Evolutionary conservation across 92 coral and sea anemone species (phyloP), one percentile per base, ranked within the genome.

Genomic region (Umimayanthus chanpuru): DNA sequence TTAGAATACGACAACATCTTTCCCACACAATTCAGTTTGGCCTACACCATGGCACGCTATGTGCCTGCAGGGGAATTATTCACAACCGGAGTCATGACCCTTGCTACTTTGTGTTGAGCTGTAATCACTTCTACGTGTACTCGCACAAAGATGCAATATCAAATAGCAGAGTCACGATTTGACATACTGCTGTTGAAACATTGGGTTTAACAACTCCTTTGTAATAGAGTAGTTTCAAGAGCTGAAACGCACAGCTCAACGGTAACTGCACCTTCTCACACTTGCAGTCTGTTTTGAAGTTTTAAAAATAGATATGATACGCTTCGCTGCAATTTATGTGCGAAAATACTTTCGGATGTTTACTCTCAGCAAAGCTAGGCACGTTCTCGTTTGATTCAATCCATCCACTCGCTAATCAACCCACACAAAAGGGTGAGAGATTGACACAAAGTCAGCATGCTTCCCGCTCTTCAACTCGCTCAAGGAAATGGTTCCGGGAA

Each of bases 81-180:
- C 16, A 78, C 61, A 78, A 49, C 61, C 39, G 30, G 43, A 78
- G 64, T 78, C 82, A 78, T 82, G 86, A 82, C 86, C 77, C 76
- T 82, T 39, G 20, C 29, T 16, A n/a, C 64, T 67, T 25, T 43
- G 43, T 40, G 38, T 61, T 61, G 64, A 82, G 50, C 25, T 43
- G 25, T 82, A 82, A 82, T 82, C 77, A n/a, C 43, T 23, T 41
- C 61, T 82, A 82, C 86, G 86, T 82, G 86, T 82, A 39, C 14
- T 12, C 23, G 18, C 4, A 67, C 36, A 43, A 82, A 11, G 29
- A 39, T 43, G 50, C 77, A 68, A 82, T 82, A 82, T 82, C 86
- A 66, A 6, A 82, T 82, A 82, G 86, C 86, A 67, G 9, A 43
- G 86, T 82, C 86, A 82, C 86, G 87, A 83, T 44, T 83, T 70